These are phyloP conservation scores for Helicoverpa zea DNA, from an alignment of 1,140 invertebrate genomes.

Conservation along the genomic window DNA sequence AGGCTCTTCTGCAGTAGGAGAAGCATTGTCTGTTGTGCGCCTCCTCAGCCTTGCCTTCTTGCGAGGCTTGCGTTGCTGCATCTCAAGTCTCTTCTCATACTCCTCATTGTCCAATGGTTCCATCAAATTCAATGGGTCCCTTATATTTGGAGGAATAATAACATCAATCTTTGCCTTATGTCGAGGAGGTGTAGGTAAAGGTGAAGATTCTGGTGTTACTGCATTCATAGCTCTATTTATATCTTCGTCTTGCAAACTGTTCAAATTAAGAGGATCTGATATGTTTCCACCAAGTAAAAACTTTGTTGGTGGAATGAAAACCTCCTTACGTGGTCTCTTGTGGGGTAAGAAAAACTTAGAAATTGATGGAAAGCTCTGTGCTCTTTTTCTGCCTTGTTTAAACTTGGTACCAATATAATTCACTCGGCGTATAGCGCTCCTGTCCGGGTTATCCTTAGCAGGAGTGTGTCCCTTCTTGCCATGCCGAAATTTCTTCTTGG, in stretches of 20 bases:
- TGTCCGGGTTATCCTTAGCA: conserved; percentile 77
- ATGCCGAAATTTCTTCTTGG: conserved; percentile 82
- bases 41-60: conserved; percentile 88
- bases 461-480: conserved; percentile 79
- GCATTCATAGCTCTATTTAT: conserved; percentile 95
- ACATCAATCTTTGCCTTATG: conserved; percentile 95
- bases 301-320: conserved; percentile 94
- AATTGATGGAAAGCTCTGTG: conserved; percentile 82
- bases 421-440: conserved; percentile 75
- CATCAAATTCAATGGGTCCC: conserved; percentile 95
- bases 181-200: conserved; percentile 94
- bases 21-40: conserved; percentile 87
- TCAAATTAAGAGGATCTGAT: conserved; percentile 97
- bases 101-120: conserved; percentile 93
- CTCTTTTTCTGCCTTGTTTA: conserved; percentile 80
- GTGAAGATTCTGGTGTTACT: conserved; percentile 95
- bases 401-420: conserved; percentile 80
- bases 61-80: conserved; percentile 88
- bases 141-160: conserved; percentile 96
- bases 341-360: conserved; percentile 89
- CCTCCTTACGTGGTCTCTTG: conserved; percentile 91
- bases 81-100: conserved; percentile 91
- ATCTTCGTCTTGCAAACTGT: conserved; percentile 96
- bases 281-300: conserved; percentile 98
- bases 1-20: conserved; percentile 65